A percentile compares a stretch with the other conserved stretches of the same genome.
phyloP scores from a whole-genome alignment of 2,113 vertebrate genomes.

The Catharus fuscescens region DNA sequence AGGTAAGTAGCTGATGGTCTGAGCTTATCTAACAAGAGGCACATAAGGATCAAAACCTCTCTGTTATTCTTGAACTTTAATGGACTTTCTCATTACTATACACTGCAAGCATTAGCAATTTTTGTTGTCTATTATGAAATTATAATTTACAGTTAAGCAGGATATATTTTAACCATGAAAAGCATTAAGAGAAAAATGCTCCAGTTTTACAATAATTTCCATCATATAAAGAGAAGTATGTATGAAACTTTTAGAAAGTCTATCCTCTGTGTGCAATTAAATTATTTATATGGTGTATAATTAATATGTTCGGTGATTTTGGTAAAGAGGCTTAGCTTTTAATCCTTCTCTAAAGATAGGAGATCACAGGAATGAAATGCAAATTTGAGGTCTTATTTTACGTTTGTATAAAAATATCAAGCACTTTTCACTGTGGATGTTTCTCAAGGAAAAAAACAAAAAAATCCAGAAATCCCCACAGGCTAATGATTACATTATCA shows the following conservation, averaged over 20 bases:
- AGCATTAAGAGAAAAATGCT: background rate
- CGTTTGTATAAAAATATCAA: constrained; percentile 40
- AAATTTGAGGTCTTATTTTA: constrained; percentile 49
- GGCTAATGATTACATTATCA: constrained; percentile 10
- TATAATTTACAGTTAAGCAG: background rate
- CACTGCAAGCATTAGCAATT: background rate
- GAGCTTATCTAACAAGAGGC: background rate
- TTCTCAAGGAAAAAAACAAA: background rate
- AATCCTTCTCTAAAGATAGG: constrained; percentile 59
- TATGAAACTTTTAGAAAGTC: constrained; percentile 25
- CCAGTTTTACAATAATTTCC: constrained; percentile 9
- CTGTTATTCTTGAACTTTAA: background rate
- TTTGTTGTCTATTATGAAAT: background rate
- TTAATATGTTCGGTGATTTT: constrained; percentile 47
- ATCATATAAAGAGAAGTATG: background rate
- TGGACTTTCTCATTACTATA: background rate
- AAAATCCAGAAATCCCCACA: background rate
- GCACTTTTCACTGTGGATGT: background rate
- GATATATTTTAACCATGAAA: background rate
- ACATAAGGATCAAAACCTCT: background rate
- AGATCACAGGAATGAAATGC: constrained; percentile 54
- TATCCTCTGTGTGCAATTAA: constrained; percentile 28
- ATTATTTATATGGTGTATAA: constrained; percentile 57
- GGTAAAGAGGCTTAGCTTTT: constrained; percentile 63
- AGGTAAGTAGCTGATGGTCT: background rate